phyloP scores from a whole-genome alignment of 1,140 invertebrate species.

The Dendroctonus ponderosae region DNA sequence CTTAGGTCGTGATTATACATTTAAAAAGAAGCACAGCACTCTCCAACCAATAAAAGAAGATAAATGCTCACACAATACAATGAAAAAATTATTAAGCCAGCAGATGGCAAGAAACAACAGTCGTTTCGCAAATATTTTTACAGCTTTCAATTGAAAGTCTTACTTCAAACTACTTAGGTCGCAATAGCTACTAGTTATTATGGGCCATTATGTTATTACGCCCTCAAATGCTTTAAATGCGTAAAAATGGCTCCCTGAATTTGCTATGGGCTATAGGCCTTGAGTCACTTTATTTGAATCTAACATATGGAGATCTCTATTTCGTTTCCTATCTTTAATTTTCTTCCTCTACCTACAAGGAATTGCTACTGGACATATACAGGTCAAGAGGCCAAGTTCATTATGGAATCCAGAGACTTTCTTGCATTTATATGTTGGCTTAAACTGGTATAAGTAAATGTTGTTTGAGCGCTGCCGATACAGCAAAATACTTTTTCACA shows the following conservation, averaged over 20 bases:
- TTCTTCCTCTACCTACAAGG: conserved; percentile 6
- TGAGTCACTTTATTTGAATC: conserved; percentile 35
- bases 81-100: not conserved
- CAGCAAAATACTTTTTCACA: no score
- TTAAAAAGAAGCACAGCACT: conserved; percentile 32
- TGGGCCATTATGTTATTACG: conserved; percentile 49
- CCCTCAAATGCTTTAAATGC: conserved; percentile 47
- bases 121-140: conserved; percentile 26
- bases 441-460: no score
- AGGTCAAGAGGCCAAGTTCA: conserved; percentile 17
- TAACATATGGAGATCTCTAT: conserved; percentile 10
- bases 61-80: not conserved
- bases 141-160: conserved; percentile 42
- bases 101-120: conserved; percentile 4
- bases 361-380: not conserved
- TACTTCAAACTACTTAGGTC: conserved; percentile 42
- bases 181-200: conserved; percentile 47
- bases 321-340: conserved; percentile 10
- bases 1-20: conserved; percentile 39
- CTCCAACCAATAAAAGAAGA: not conserved
- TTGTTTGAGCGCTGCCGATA: no score
- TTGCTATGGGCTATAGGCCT: conserved; percentile 41
- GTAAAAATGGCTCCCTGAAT: conserved; percentile 46
- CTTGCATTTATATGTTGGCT: not conserved
- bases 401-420: not conserved